Conservation (phyloP, 2,113 vertebrate species). For the Nestor notabilis region DNA sequence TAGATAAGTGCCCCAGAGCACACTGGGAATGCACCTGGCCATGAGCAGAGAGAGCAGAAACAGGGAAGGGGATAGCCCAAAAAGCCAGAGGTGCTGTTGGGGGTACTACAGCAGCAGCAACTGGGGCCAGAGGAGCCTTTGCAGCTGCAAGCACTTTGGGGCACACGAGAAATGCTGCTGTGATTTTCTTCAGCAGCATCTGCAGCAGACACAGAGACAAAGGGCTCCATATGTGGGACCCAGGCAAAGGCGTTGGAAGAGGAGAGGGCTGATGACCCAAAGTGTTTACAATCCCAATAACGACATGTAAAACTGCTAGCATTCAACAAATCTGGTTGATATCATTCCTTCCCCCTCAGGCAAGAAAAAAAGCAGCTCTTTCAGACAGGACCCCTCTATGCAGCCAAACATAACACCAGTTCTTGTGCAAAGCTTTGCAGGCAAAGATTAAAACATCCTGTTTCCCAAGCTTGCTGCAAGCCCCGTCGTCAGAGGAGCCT, state of each 20-base stretch:
- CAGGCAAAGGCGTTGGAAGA: background rate
- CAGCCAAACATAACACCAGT: slow-evolving; percentile 46
- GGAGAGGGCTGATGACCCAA: background rate
- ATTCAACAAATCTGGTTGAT: slow-evolving; percentile 53
- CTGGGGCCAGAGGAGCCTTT: background rate
- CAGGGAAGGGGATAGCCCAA: background rate
- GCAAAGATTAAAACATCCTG: slow-evolving; percentile 52
- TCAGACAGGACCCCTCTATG: background rate
- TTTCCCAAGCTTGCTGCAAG: background rate
- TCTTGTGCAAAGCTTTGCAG: slow-evolving; percentile 17
- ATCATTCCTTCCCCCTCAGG: slow-evolving; percentile 31
- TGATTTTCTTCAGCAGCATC: background rate
- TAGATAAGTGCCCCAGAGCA: background rate
- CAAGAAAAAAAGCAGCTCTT: slow-evolving; percentile 48
- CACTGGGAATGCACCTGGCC: too few species aligned
- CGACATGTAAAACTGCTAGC: background rate
- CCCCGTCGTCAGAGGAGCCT: rapidly evolving
- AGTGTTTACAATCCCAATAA: slow-evolving; percentile 4
- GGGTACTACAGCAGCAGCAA: background rate
- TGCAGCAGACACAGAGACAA: background rate
- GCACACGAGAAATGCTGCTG: background rate
- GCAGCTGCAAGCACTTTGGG: background rate
- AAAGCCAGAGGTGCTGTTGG: background rate
- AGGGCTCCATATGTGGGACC: background rate
- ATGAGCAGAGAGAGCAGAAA: background rate